Evolutionary conservation across 2,888 invertebrate species (phyloP).

Genomic region (Melanostoma scalare): DNA sequence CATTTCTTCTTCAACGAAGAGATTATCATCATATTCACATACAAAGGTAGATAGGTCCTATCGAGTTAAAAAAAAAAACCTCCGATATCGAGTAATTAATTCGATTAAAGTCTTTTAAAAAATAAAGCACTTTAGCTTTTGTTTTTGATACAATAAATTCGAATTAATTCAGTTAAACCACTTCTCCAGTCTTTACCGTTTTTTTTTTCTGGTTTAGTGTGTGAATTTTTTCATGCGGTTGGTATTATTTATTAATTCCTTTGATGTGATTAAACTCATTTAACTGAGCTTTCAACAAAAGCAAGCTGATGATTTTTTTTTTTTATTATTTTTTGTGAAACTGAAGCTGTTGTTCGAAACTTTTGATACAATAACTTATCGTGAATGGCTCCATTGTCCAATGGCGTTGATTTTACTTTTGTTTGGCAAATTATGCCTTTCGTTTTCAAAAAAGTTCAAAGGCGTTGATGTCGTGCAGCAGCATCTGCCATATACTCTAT

Average conservation of each 20-base stretch:
- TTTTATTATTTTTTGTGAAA: constrained; percentile 11
- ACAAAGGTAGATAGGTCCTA: neutral
- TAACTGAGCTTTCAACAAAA: constrained; percentile 10
- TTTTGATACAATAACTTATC: constrained; percentile 30
- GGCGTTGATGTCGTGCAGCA: neutral
- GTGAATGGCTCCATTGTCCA: constrained; percentile 44
- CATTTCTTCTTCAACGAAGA: constrained; percentile 48
- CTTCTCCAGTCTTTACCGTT: neutral
- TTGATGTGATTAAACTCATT: constrained; percentile 7
- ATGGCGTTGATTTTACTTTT: constrained; percentile 20
- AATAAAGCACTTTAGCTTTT: constrained; percentile 20
- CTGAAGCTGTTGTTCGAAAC: constrained; percentile 3
- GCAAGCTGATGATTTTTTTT: neutral
- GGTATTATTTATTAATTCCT: constrained; percentile 31
- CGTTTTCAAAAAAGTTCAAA: constrained; percentile 1
- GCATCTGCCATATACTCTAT: constrained; percentile 35
- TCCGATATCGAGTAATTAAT: constrained; percentile 59
- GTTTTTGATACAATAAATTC: constrained; percentile 28
- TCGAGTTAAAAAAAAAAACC: constrained; percentile 1
- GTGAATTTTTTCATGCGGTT: constrained; percentile 18
- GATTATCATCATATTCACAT: constrained; percentile 34
- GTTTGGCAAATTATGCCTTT: constrained; percentile 24
- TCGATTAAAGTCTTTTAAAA: constrained; percentile 53
- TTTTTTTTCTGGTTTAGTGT: constrained; percentile 11
- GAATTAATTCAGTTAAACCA: constrained; percentile 40